Conservation (phyloP, 2,888 invertebrate species). For the Diarsia mendica region DNA sequence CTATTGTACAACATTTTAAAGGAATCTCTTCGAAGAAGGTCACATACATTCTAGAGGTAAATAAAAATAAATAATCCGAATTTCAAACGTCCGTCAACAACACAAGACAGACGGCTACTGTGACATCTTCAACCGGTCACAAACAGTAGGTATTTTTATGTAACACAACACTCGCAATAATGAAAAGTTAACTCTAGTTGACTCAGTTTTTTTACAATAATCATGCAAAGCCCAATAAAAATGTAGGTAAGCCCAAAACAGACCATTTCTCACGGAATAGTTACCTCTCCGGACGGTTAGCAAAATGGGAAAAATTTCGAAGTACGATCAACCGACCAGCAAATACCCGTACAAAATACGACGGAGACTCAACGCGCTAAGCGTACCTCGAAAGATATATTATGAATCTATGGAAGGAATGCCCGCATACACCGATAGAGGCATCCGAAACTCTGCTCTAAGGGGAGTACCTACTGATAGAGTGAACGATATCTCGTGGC, state of each 20-base stretch:
- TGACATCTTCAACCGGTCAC: slow-evolving; percentile 8
- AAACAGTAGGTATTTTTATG: not conserved
- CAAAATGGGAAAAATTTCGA: slow-evolving; percentile 25
- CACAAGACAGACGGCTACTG: slow-evolving; percentile 13
- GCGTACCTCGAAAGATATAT: slow-evolving; percentile 33
- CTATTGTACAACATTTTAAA: not conserved
- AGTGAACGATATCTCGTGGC: slow-evolving; percentile 51
- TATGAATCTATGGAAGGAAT: slow-evolving; percentile 50
- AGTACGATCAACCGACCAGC: slow-evolving; percentile 33
- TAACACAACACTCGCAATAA: slow-evolving; percentile 10
- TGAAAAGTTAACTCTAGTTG: slow-evolving; percentile 2
- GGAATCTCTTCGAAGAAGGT: slow-evolving; percentile 9
- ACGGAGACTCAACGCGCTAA: slow-evolving; percentile 39
- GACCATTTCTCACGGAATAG: not conserved
- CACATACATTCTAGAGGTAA: not conserved
- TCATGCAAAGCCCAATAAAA: not conserved
- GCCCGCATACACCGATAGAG: slow-evolving; percentile 34
- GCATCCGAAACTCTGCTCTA: slow-evolving; percentile 48
- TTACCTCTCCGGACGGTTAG: slow-evolving; percentile 31
- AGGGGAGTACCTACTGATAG: slow-evolving; percentile 33
- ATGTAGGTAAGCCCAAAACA: slow-evolving; percentile 31
- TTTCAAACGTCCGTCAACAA: slow-evolving; percentile 32
- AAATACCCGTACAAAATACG: slow-evolving; percentile 50
- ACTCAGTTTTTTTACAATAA: not conserved
- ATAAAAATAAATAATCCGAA: slow-evolving; percentile 38